These are phyloP conservation scores for Phalacrocorax aristotelis DNA, from an alignment of 2,113 vertebrate genomes.

Conservation along the genomic window DNA sequence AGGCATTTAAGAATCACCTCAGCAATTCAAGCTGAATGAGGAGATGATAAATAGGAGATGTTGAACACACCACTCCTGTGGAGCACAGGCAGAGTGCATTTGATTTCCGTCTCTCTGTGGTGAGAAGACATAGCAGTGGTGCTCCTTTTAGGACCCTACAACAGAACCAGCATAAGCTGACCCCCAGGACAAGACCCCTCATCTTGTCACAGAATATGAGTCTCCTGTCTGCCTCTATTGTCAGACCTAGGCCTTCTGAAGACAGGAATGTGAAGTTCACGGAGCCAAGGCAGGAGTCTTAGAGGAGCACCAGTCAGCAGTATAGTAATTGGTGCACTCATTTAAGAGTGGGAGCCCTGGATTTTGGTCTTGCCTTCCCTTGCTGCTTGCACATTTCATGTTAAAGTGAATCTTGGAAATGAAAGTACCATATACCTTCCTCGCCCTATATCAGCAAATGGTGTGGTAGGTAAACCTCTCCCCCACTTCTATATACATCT, in stretches of 20 bases:
- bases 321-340: not conserved
- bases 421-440: not conserved
- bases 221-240: accelerated
- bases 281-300: not conserved
- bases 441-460: not conserved
- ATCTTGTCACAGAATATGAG: not conserved
- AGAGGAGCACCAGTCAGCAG: not conserved
- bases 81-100: not conserved
- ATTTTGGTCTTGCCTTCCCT: not conserved
- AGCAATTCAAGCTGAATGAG: not conserved
- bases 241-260: not conserved
- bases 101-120: not conserved
- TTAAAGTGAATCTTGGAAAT: not conserved
- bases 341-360: not conserved
- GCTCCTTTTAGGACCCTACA: not conserved
- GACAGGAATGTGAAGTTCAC: not conserved
- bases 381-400: not conserved
- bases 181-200: not conserved
- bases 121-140: not conserved
- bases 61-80: not conserved
- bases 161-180: not conserved
- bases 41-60: not conserved
- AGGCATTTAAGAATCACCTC: not conserved
- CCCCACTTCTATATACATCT: not conserved
- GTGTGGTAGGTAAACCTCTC: not conserved